A percentile compares a stretch with the other conserved stretches of the same genome.
Conservation (phyloP, 2,888 invertebrate species). For the Onthophagus sagittarius region DNA sequence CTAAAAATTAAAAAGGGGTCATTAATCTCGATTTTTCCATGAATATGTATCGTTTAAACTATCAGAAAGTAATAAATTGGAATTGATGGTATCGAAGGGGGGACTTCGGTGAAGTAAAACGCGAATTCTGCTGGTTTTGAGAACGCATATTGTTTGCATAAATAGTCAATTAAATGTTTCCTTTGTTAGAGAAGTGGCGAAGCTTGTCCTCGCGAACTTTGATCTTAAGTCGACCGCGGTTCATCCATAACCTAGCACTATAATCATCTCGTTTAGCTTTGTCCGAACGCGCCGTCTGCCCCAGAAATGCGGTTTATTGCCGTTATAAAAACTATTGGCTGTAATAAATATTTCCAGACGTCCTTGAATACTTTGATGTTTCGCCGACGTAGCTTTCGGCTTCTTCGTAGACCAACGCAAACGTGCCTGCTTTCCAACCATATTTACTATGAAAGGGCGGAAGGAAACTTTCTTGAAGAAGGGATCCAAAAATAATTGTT, state of each 20-base stretch:
- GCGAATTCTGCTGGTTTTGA: background rate
- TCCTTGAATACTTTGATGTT: background rate
- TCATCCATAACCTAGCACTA: background rate
- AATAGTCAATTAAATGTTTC: background rate
- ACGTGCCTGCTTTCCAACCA: background rate
- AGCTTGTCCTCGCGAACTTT: background rate
- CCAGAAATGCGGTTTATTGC: background rate
- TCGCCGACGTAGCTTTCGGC: background rate
- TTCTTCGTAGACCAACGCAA: background rate
- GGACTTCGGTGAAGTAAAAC: background rate
- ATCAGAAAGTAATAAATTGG: background rate
- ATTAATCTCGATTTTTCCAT: background rate
- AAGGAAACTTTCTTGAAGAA: background rate
- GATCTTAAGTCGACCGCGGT: background rate
- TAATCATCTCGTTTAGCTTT: background rate
- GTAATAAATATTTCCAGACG: background rate
- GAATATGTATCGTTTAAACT: background rate
- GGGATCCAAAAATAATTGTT: background rate
- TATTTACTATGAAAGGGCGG: background rate
- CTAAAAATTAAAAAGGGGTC: background rate
- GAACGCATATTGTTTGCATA: background rate
- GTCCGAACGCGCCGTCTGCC: background rate
- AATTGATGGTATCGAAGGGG: background rate
- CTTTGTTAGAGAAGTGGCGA: background rate
- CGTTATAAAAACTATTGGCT: background rate